Conservation (phyloP, 1,140 invertebrate species). For the Cyrtorhinus lividipennis region DNA sequence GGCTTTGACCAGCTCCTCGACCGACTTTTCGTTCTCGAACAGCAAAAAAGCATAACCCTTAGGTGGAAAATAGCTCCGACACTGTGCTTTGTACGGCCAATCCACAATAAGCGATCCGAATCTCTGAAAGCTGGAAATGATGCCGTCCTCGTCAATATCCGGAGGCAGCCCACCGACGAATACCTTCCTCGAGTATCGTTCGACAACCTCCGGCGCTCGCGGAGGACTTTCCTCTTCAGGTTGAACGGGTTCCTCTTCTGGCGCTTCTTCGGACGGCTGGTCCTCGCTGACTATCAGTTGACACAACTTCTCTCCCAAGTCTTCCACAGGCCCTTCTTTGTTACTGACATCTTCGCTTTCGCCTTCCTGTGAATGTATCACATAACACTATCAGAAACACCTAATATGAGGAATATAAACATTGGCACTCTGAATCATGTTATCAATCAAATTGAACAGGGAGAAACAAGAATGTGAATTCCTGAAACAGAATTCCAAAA, state of each 20-base stretch:
- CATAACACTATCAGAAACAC: too few relatives aligned
- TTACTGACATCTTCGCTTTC: neutral
- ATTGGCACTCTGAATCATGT: too few relatives aligned
- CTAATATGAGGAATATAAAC: too few relatives aligned
- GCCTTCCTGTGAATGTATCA: too few relatives aligned
- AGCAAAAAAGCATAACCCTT: neutral
- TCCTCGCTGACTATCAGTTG: neutral
- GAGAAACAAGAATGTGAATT: too few relatives aligned
- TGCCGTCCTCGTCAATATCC: slow-evolving; percentile 1
- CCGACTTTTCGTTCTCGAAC: slow-evolving; percentile 1
- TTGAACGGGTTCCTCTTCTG: neutral
- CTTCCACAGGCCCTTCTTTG: neutral
- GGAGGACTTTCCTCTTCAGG: neutral
- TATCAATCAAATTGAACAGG: too few relatives aligned
- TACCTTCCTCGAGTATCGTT: neutral
- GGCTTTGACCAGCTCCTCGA: neutral
- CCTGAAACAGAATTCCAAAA: too few relatives aligned
- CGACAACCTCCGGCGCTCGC: neutral
- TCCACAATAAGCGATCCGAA: neutral
- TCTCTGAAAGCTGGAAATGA: neutral
- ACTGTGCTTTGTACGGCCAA: neutral
- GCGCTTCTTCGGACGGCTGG: neutral
- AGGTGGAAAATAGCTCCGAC: neutral
- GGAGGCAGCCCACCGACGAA: neutral
- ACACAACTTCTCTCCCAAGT: slow-evolving; percentile 1